Evolutionary conservation across 2,888 invertebrate species (phyloP).

Genomic region (Drosophila cognata): DNA sequence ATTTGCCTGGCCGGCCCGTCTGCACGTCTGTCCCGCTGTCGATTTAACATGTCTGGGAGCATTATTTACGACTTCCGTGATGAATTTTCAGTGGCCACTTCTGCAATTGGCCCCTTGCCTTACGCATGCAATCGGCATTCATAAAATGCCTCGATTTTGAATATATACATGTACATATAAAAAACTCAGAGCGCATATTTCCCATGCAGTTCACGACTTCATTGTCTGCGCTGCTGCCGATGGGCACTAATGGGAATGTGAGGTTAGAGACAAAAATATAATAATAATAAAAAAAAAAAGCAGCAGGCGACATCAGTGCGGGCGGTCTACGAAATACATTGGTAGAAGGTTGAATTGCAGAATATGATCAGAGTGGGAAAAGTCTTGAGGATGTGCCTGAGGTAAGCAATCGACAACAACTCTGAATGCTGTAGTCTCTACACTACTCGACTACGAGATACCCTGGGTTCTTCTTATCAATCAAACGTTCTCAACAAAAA

Average conservation of each 20-base stretch:
- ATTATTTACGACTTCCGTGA: constrained; percentile 77
- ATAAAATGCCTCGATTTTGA: constrained; percentile 70
- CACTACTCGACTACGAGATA: not conserved
- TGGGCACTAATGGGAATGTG: constrained; percentile 41
- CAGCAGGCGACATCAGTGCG: constrained; percentile 27
- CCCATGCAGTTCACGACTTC: constrained; percentile 67
- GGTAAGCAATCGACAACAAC: not conserved
- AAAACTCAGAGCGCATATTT: constrained; percentile 49
- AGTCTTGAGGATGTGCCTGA: not conserved
- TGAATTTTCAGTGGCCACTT: constrained; percentile 67
- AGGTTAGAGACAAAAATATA: constrained; percentile 3
- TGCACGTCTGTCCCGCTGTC: constrained; percentile 39
- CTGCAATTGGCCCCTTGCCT: constrained; percentile 25
- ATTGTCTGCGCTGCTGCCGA: constrained; percentile 53
- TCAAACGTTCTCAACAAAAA: not conserved
- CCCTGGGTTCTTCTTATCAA: accelerated
- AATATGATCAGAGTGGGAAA: constrained; percentile 11
- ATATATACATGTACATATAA: constrained; percentile 38
- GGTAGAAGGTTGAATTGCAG: constrained; percentile 12
- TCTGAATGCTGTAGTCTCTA: not conserved
- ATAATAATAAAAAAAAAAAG: constrained; percentile 6
- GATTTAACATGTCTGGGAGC: constrained; percentile 53
- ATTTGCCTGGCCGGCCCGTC: constrained; percentile 55
- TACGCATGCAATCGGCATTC: constrained; percentile 65
- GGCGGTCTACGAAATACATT: constrained; percentile 41